Base-by-base conservation (phyloP, 2,113 vertebrate species). In the Trogon surrucura region DNA sequence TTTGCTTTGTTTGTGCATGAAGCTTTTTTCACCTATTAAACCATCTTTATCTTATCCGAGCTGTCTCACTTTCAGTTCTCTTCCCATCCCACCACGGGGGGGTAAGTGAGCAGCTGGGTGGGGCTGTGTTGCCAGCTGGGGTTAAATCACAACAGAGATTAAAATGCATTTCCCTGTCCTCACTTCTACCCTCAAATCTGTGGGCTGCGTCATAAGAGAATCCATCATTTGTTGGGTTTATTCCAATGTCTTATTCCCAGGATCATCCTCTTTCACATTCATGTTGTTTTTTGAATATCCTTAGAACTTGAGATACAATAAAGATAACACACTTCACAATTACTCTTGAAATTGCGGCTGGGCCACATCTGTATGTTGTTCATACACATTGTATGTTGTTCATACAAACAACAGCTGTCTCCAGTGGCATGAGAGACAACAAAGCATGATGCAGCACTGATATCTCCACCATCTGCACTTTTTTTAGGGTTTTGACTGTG, bases 1-100 rank as follows among this genome's bases (percentile, higher is more conserved):
- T 20, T 38, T 57, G 26, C 29, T 88, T 69, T 77, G 64, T 26
- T 84, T 67, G 15, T 4, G 2, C 5, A 1, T 0, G 1, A 1
- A 3, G 57, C 25, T 81, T 84, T 72, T 64, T 87, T 81, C 87
- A 44, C 25, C 11, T 70, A 17, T 73, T 41, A 81, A 77, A 87
- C 1, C 2, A 1, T 2, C 64, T 77, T 57, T 50, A 48, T 34
- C 30, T 77, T 13, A 25, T 6, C 3, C 10, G 13, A 65, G 15
- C 6, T 67, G 6, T 50, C 12, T 83, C 16, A 38, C 23, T 80
- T 80, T 17, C 1, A 5, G 64, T 69, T 91, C 21, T 47, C 25
- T 64, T 25, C 3, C 38, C 16, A 47, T n/a, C 5, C 5, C 32
- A 36, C 5, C 36, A 36, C 29, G 19, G 25, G 9, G n/a, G 11